Evolutionary conservation across 2,113 vertebrate genomes (phyloP).

Genomic region (Hipposideros armiger): DNA sequence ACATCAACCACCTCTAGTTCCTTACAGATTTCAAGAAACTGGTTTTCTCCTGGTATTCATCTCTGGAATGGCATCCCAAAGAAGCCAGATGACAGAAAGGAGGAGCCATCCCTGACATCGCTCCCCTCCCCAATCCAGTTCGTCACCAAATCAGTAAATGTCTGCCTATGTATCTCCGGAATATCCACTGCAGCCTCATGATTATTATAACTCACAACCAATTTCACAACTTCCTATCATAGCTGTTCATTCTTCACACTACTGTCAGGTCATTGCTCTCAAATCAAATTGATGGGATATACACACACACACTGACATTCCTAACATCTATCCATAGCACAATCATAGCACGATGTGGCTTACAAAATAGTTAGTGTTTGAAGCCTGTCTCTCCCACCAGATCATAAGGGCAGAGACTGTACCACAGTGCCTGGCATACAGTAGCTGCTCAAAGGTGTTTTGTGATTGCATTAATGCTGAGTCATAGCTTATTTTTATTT

Average conservation of each 20-base stretch:
- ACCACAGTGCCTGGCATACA: not conserved
- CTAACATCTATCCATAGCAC: not conserved
- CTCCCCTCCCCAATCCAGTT: not conserved
- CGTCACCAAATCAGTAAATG: not conserved
- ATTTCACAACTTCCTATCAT: not conserved
- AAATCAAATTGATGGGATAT: not conserved
- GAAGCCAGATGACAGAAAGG: not conserved
- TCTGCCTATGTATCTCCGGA: not conserved
- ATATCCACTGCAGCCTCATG: not conserved
- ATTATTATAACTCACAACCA: not conserved
- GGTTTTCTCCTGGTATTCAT: not conserved
- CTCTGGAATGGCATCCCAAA: not conserved
- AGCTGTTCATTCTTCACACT: not conserved
- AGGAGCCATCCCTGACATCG: not conserved
- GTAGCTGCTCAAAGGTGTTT: not conserved
- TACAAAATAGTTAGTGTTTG: not conserved
- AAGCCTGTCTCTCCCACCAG: not conserved
- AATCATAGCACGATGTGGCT: not conserved
- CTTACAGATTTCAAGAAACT: conserved; percentile 43
- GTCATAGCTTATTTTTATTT: not conserved
- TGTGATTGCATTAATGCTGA: not conserved
- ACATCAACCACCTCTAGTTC: not conserved
- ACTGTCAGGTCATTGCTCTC: not conserved
- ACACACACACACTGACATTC: not conserved
- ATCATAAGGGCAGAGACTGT: not conserved